phyloP scores from a whole-genome alignment of 2,113 vertebrate genomes.

The Kryptolebias marmoratus region DNA sequence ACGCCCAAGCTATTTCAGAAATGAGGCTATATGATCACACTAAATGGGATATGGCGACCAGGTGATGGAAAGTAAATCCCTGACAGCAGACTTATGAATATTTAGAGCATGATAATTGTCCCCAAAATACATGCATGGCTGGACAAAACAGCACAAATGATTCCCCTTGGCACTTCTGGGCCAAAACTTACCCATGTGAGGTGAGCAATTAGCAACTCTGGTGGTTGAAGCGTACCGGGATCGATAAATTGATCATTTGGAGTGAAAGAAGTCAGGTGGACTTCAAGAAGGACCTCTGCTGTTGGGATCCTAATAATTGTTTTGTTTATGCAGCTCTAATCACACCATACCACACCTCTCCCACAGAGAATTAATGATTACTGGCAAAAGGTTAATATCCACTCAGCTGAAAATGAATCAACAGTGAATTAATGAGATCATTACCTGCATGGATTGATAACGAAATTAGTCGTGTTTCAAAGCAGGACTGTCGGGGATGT shows the following conservation, averaged over 20 bases:
- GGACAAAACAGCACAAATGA: conserved; percentile 51
- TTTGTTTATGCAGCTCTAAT: conserved; percentile 74
- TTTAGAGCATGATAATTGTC: conserved; percentile 74
- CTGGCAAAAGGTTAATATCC: conserved; percentile 84
- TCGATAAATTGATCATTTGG: conserved; percentile 62
- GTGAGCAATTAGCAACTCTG: conserved; percentile 49
- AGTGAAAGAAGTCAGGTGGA: conserved; percentile 61
- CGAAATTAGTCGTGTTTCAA: conserved; percentile 75
- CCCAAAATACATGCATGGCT: conserved; percentile 54
- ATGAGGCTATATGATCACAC: conserved; percentile 5
- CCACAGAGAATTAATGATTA: conserved; percentile 80
- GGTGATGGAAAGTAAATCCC: conserved; percentile 46
- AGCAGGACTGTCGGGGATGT: conserved; percentile 60
- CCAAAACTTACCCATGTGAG: conserved; percentile 25
- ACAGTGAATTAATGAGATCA: conserved; percentile 82
- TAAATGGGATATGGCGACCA: conserved; percentile 40
- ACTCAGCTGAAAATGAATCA: conserved; percentile 83
- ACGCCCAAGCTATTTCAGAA: background rate
- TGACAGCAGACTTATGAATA: conserved; percentile 41
- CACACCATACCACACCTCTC: conserved; percentile 74
- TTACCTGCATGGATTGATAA: conserved; percentile 81
- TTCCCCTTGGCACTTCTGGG: conserved; percentile 46
- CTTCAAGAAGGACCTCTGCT: conserved; percentile 59
- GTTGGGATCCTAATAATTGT: conserved; percentile 67
- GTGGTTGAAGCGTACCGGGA: conserved; percentile 19